Percentiles rank a stretch among this genome's conserved stretches.
These are phyloP conservation scores for Scaptomyza flava DNA, from an alignment of 2,888 invertebrate species.

Conservation along the genomic window DNA sequence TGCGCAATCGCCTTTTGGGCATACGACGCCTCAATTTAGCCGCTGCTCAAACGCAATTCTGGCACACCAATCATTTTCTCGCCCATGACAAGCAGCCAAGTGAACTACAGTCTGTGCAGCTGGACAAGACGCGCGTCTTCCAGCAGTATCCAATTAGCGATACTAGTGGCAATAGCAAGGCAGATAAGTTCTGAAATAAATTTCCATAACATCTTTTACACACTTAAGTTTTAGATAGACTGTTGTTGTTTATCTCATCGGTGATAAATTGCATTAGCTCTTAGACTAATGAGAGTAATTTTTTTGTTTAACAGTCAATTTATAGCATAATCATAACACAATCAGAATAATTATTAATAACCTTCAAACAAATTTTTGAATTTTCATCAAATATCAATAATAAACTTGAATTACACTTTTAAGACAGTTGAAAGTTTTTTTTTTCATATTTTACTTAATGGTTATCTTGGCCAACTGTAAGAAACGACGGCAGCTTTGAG, in stretches of 20 bases:
- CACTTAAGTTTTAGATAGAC: neutral
- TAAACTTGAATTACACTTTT: neutral
- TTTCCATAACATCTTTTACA: neutral
- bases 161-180: slow-evolving; percentile 32
- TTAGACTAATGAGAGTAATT: neutral
- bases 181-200: slow-evolving; percentile 53
- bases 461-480: slow-evolving; percentile 4
- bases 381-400: neutral
- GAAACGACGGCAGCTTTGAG: neutral
- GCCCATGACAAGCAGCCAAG: slow-evolving; percentile 72
- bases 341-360: neutral
- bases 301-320: neutral
- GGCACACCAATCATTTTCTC: slow-evolving; percentile 75
- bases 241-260: slow-evolving; percentile 7
- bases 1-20: slow-evolving; percentile 77
- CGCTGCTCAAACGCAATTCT: slow-evolving; percentile 70
- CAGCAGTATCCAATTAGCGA: slow-evolving; percentile 73
- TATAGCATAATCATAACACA: neutral
- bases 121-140: slow-evolving; percentile 70
- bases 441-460: neutral
- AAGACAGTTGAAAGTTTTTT: neutral
- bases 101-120: slow-evolving; percentile 61
- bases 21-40: slow-evolving; percentile 59
- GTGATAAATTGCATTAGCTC: neutral
- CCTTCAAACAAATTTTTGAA: neutral